Evolutionary conservation across 2,888 invertebrate genomes (phyloP).

Genomic region (Ptycholaimellus sp.): DNA sequence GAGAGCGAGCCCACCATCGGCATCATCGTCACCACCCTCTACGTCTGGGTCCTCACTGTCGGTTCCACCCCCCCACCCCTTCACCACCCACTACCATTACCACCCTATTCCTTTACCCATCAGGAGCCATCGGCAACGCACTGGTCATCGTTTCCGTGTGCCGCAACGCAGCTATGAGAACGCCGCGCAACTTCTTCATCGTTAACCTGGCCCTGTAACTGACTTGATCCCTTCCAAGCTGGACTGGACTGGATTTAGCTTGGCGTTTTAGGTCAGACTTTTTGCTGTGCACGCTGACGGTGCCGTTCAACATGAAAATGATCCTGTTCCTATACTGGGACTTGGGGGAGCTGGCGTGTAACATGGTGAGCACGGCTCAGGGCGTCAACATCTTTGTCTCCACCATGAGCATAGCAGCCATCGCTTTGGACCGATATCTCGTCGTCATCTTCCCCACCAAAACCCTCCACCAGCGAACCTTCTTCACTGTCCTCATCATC

Average conservation of each 20-base stretch:
- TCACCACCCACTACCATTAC: no score
- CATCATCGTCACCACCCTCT: no score
- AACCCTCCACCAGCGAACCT: conserved; percentile 26
- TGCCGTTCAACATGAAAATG: conserved; percentile 65
- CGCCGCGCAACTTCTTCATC: conserved; percentile 40
- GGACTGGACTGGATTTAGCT: background rate
- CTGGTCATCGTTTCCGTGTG: conserved; percentile 54
- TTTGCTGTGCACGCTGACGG: conserved; percentile 60
- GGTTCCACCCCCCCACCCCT: no score
- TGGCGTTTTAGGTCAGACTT: conserved; percentile 36
- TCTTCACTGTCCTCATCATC: conserved; percentile 28
- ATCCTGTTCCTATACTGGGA: conserved; percentile 63
- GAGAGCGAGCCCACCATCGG: no score
- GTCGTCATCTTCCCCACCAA: conserved; percentile 24
- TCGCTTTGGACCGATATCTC: conserved; percentile 32
- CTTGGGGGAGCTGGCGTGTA: conserved; percentile 55
- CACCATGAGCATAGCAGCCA: conserved; percentile 73
- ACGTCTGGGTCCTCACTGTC: no score
- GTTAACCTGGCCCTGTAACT: conserved; percentile 21
- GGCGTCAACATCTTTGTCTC: conserved; percentile 67
- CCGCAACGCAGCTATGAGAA: conserved; percentile 63
- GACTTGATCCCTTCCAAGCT: conserved; percentile 12
- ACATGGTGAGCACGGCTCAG: conserved; percentile 58
- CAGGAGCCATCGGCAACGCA: conserved; percentile 61
- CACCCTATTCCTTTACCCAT: conserved; percentile 46